phyloP scores from a whole-genome alignment of 2,888 invertebrate genomes.

The Lottia gigantea region DNA sequence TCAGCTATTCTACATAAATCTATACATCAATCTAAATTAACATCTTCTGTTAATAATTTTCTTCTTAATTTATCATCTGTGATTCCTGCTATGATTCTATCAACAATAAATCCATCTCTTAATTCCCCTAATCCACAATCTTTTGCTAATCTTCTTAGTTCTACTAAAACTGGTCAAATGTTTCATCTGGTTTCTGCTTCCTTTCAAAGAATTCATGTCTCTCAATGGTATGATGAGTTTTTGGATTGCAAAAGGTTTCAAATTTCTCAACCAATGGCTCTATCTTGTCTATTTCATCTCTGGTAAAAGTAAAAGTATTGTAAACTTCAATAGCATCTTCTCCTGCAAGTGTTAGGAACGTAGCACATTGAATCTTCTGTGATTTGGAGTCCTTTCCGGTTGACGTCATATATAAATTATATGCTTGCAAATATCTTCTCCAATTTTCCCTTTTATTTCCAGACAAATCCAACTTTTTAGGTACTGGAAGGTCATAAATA shows the following conservation, averaged over 20 bases:
- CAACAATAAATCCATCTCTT: constrained; percentile 18
- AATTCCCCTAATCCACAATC: constrained; percentile 16
- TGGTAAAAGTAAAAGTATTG: constrained; percentile 12
- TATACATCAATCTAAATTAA: background rate
- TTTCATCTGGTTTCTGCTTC: constrained; percentile 11
- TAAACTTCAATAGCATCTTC: constrained; percentile 13
- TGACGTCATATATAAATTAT: background rate
- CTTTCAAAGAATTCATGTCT: background rate
- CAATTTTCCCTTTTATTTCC: too few species aligned
- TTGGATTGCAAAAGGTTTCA: constrained; percentile 5
- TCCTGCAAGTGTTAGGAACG: background rate
- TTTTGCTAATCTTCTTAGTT: constrained; percentile 9
- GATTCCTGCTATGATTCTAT: constrained; percentile 14
- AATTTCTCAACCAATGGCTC: background rate
- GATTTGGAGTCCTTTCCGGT: background rate
- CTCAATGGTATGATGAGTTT: constrained; percentile 4
- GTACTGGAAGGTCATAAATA: too few species aligned
- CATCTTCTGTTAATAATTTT: background rate
- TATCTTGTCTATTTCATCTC: background rate
- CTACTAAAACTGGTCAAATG: constrained; percentile 13
- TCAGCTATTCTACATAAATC: too few species aligned
- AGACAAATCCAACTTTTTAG: too few species aligned
- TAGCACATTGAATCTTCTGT: background rate
- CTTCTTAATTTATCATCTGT: background rate
- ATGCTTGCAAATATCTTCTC: too few species aligned